phyloP scores from a whole-genome alignment of 1,140 invertebrate genomes.

The Pachypeltis micranthus region DNA sequence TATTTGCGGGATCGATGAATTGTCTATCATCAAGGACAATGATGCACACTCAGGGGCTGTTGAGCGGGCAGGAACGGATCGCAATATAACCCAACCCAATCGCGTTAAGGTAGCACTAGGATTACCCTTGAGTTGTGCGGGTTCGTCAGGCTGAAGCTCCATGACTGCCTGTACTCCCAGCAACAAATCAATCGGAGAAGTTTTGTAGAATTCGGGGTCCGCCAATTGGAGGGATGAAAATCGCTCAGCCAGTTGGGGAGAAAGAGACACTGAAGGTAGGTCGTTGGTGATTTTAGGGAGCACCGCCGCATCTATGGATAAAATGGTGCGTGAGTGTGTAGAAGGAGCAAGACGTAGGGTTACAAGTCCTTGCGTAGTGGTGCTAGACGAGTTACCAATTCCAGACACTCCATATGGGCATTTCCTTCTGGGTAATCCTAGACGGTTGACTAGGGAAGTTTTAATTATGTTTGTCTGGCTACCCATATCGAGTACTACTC shows the following conservation, averaged over 20 bases:
- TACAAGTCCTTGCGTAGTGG: neutral
- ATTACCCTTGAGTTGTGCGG: neutral
- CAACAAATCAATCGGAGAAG: neutral
- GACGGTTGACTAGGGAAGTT: no score
- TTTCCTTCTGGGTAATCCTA: no score
- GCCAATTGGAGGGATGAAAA: neutral
- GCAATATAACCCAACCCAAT: neutral
- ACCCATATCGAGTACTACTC: no score
- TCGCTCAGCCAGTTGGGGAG: neutral
- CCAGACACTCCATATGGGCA: no score
- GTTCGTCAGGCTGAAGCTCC: neutral
- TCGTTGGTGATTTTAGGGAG: neutral
- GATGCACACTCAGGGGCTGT: no score
- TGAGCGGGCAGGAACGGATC: neutral
- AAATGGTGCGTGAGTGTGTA: neutral
- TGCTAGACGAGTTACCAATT: no score
- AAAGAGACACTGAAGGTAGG: neutral
- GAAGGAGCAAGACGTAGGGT: neutral
- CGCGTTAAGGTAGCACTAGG: neutral
- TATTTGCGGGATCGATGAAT: no score
- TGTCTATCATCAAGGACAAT: no score
- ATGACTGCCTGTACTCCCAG: neutral
- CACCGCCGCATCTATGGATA: neutral
- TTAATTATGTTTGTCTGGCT: no score
- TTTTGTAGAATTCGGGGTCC: neutral